A percentile compares a stretch with the other conserved stretches of the same genome.
phyloP scores from a whole-genome alignment of 2,797 vertebrate species.

The Tadarida brasiliensis region DNA sequence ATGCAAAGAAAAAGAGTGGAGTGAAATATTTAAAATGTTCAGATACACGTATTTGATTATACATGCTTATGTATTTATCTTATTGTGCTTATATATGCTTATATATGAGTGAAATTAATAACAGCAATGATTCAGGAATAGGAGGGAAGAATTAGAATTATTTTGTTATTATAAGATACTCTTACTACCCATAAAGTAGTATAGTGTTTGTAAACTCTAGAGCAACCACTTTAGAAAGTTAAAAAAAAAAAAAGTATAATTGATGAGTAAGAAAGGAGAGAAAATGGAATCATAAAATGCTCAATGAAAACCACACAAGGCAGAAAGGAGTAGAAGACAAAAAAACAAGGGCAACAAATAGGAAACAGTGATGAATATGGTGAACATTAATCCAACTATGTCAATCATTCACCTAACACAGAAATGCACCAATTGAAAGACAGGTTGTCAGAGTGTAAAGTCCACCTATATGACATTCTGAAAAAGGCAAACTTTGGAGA shows the following conservation, averaged over 20 bases:
- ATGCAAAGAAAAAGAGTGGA: background rate
- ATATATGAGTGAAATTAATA: background rate
- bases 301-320: background rate
- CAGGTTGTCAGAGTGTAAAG: background rate
- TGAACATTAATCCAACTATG: background rate
- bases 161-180: background rate
- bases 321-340: background rate
- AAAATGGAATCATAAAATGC: background rate
- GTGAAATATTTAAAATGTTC: background rate
- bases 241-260: background rate
- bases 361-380: background rate
- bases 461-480: background rate
- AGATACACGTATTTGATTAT: background rate
- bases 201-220: background rate
- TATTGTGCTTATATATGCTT: background rate
- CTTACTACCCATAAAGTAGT: background rate
- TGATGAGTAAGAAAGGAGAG: background rate
- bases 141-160: background rate
- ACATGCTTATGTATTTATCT: background rate
- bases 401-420: background rate
- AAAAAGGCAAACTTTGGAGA: constrained; percentile 4
- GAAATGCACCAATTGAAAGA: background rate
- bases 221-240: background rate
- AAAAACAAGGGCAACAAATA: background rate
- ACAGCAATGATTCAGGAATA: background rate